phyloP scores from a whole-genome alignment of 1,140 invertebrate species.

The Copidosoma floridanum region DNA sequence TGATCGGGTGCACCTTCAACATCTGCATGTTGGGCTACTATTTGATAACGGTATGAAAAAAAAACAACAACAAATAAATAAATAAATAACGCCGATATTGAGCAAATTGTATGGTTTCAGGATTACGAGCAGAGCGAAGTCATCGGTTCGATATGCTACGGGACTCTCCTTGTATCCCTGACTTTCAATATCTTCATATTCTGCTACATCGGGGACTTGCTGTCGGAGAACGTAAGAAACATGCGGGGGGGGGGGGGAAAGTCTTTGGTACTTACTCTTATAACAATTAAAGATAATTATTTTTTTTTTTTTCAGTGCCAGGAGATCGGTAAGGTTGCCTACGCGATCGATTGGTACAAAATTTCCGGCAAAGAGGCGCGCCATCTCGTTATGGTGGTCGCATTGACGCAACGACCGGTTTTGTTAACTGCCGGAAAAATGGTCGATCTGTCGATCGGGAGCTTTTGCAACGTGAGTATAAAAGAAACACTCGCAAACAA shows the following conservation, averaged over 20 bases:
- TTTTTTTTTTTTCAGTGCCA: no score
- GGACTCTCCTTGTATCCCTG: conserved; percentile 3
- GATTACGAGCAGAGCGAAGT: not conserved
- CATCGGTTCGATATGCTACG: not conserved
- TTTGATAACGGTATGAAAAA: conserved; percentile 27
- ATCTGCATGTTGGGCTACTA: conserved; percentile 36
- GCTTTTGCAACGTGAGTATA: conserved; percentile 18
- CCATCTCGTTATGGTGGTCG: conserved; percentile 9
- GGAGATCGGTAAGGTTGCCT: conserved; percentile 12
- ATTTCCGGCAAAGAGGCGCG: not conserved
- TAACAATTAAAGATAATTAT: no score
- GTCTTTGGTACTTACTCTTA: no score
- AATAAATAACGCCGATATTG: no score
- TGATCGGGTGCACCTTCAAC: conserved; percentile 30
- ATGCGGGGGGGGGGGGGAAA: no score
- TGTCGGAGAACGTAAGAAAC: conserved; percentile 14
- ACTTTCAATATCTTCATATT: conserved; percentile 25
- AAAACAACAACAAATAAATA: not conserved
- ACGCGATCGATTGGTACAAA: conserved; percentile 18
- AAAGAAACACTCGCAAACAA: no score
- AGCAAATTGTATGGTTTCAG: not conserved
- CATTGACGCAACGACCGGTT: conserved; percentile 1
- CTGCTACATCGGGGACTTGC: conserved; percentile 24
- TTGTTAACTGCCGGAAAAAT: conserved; percentile 24
- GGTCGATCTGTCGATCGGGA: conserved; percentile 10